These are phyloP conservation scores for Latheticus oryzae DNA, from an alignment of 2,888 invertebrate species.

Conservation along the genomic window DNA sequence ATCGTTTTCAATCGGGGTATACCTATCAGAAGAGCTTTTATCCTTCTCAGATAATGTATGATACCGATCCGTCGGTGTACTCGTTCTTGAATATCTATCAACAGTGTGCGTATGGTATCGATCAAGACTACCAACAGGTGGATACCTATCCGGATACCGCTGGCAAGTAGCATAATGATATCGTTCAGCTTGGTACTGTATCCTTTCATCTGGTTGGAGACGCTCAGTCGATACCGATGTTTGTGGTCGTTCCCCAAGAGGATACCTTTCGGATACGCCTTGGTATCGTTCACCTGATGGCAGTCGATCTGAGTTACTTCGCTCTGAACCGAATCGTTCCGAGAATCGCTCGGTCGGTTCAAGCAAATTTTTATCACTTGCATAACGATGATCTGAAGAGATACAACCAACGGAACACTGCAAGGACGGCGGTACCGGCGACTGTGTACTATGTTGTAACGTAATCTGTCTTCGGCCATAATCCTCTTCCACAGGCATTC, in stretches of 20 bases:
- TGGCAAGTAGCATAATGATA: constrained; percentile 51
- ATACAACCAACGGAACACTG: constrained; percentile 56
- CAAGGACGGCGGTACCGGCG: constrained; percentile 46
- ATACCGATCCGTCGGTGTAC: constrained; percentile 62
- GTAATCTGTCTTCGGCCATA: constrained; percentile 54
- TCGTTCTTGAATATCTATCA: constrained; percentile 60
- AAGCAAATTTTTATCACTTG: constrained; percentile 50
- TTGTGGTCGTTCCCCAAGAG: constrained; percentile 66
- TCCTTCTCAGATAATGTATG: constrained; percentile 64
- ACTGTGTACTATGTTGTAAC: constrained; percentile 49
- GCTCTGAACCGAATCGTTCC: constrained; percentile 58
- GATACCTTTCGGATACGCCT: constrained; percentile 62
- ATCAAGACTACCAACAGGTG: constrained; percentile 58
- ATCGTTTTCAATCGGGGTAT: constrained; percentile 56
- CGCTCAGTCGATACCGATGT: constrained; percentile 65
- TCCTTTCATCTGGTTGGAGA: constrained; percentile 41
- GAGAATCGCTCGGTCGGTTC: constrained; percentile 42
- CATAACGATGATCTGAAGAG: constrained; percentile 50
- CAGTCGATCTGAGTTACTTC: constrained; percentile 60
- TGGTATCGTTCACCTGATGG: constrained; percentile 63
- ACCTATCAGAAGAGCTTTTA: constrained; percentile 59
- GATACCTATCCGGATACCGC: constrained; percentile 57
- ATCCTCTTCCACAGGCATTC: constrained; percentile 69
- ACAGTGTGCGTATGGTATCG: constrained; percentile 58
- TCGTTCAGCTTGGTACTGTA: constrained; percentile 50